Percentiles rank a stretch among this genome's conserved stretches.
Evolutionary conservation across 2,888 invertebrate species (phyloP).

Genomic region (Tiphia femorata): DNA sequence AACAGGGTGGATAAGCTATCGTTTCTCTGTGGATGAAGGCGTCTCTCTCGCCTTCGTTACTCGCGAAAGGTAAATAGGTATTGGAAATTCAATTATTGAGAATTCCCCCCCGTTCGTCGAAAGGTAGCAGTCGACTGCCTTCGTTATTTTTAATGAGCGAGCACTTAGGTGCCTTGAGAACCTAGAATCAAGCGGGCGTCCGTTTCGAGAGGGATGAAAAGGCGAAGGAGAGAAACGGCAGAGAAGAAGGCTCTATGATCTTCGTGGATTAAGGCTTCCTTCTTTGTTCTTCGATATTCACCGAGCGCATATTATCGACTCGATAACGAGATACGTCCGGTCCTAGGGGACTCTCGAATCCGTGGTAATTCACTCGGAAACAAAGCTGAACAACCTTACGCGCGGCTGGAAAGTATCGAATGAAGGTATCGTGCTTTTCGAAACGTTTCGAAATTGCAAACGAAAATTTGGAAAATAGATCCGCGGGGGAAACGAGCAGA

Average conservation of each 20-base stretch:
- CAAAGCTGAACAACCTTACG: background rate
- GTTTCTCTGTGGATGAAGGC: slow-evolving; percentile 11
- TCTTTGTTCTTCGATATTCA: slow-evolving; percentile 36
- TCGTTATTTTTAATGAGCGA: slow-evolving; percentile 50
- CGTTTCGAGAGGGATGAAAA: slow-evolving; percentile 5
- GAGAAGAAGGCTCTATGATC: slow-evolving; percentile 23
- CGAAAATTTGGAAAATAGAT: no score
- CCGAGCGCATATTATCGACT: slow-evolving; percentile 29
- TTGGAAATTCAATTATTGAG: slow-evolving; percentile 50
- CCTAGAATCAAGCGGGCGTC: slow-evolving; percentile 22
- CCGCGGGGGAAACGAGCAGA: no score
- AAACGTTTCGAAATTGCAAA: background rate
- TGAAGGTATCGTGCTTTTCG: background rate
- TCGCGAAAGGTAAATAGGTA: slow-evolving; percentile 45
- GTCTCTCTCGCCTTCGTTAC: background rate
- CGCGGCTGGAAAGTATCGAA: background rate
- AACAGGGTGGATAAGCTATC: slow-evolving; percentile 18
- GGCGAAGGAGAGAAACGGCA: slow-evolving; percentile 10
- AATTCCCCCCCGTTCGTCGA: slow-evolving; percentile 18
- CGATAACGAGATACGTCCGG: slow-evolving; percentile 21
- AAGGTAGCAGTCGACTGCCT: slow-evolving; percentile 24
- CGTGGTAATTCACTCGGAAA: slow-evolving; percentile 10
- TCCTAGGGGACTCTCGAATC: slow-evolving; percentile 5
- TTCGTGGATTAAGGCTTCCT: slow-evolving; percentile 12
- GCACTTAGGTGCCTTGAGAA: slow-evolving; percentile 26